phyloP scores from a whole-genome alignment of 2,888 invertebrate genomes.

The Drosophila colorata region DNA sequence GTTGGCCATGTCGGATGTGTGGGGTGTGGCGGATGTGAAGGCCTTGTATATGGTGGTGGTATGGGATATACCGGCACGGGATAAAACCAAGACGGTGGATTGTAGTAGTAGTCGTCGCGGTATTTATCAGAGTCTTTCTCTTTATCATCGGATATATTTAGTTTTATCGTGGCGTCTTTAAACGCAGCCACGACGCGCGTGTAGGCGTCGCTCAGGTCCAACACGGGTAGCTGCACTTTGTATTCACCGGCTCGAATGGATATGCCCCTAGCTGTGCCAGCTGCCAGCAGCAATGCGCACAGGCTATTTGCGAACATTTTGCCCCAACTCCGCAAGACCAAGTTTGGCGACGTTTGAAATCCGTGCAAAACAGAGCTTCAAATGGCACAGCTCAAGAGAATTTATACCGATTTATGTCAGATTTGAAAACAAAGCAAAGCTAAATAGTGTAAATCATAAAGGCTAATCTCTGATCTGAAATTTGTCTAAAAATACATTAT shows the following conservation, averaged over 20 bases:
- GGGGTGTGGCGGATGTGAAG: background rate
- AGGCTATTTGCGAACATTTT: slow-evolving; percentile 5
- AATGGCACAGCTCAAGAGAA: background rate
- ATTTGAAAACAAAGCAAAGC: background rate
- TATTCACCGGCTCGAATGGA: background rate
- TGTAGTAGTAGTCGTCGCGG: background rate
- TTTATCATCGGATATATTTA: background rate
- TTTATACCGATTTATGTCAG: slow-evolving; percentile 3
- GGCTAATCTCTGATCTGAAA: background rate
- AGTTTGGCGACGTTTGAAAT: background rate
- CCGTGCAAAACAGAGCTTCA: background rate
- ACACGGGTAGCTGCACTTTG: background rate
- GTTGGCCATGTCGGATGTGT: background rate
- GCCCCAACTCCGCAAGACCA: background rate
- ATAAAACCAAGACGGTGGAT: background rate
- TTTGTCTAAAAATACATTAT: background rate
- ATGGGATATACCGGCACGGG: background rate
- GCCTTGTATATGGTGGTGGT: background rate
- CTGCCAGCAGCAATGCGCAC: background rate
- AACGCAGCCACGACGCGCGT: background rate
- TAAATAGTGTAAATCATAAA: background rate
- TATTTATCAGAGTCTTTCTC: background rate
- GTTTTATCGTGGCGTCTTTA: background rate
- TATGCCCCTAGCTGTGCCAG: background rate
- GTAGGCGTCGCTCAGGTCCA: slow-evolving; percentile 2